phyloP scores from a whole-genome alignment of 2,888 invertebrate genomes.

The Eupithecia centaureata region DNA sequence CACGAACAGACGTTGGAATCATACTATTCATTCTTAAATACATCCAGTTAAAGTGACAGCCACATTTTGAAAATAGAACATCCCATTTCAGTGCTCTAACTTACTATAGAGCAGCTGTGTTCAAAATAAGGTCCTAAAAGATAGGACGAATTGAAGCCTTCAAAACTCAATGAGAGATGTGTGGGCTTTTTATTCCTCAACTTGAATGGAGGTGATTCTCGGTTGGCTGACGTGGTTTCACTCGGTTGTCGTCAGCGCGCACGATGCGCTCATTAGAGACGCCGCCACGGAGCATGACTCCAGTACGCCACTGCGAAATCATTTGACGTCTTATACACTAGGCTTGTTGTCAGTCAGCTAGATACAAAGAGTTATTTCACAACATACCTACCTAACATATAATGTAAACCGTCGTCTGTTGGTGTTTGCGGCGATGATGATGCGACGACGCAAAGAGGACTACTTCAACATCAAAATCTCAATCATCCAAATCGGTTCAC shows the following conservation, averaged over 20 bases:
- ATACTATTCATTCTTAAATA: too few relatives aligned
- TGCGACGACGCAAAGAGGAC: too few relatives aligned
- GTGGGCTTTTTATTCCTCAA: background rate
- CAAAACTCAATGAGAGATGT: background rate
- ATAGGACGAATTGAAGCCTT: background rate
- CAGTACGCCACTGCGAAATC: slow-evolving; percentile 18
- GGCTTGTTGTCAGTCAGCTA: background rate
- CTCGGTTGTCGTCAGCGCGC: background rate
- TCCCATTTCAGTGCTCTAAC: background rate
- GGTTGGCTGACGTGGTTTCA: background rate
- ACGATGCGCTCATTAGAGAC: slow-evolving; percentile 35
- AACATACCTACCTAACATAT: background rate
- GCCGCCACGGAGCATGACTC: slow-evolving; percentile 40
- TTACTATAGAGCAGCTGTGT: background rate
- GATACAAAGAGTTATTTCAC: slow-evolving; percentile 10
- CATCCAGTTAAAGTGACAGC: background rate
- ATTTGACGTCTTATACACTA: background rate
- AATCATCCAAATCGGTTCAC: too few relatives aligned
- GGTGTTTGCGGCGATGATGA: too few relatives aligned
- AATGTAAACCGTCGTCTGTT: too few relatives aligned
- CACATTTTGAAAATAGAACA: too few relatives aligned
- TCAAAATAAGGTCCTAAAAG: background rate
- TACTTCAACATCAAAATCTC: too few relatives aligned
- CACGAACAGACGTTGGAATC: too few relatives aligned
- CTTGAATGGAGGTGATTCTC: background rate